Conservation (phyloP, 2,888 invertebrate species). For the Ischnura elegans region DNA sequence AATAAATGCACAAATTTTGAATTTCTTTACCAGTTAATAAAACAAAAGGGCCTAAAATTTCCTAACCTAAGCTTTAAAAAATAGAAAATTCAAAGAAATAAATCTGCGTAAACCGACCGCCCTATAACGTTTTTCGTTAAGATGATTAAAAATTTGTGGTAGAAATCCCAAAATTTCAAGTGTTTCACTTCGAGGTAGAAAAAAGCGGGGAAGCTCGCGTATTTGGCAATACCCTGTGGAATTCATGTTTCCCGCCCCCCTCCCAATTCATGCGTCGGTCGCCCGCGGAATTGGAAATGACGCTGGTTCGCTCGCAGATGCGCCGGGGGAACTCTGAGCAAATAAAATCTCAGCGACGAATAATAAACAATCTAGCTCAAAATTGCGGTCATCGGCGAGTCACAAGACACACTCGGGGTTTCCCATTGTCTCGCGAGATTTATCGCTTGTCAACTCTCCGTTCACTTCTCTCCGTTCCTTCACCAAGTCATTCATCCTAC, state of each 20-base stretch:
- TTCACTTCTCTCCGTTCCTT: neutral
- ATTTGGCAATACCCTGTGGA: neutral
- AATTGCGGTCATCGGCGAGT: conserved; percentile 35
- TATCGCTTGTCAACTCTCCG: neutral
- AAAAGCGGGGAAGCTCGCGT: no score
- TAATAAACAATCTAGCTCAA: conserved; percentile 7
- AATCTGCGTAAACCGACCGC: no score
- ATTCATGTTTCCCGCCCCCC: neutral
- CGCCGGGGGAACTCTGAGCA: neutral
- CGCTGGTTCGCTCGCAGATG: neutral
- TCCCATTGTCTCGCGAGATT: conserved; percentile 17
- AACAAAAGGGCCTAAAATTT: no score
- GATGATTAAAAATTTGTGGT: no score
- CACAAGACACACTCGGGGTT: conserved; percentile 20
- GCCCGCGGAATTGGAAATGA: conserved; percentile 20
- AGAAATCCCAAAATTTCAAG: no score
- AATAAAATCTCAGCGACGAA: conserved; percentile 18
- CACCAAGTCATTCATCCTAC: neutral
- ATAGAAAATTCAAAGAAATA: no score
- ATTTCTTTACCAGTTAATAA: no score
- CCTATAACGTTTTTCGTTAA: no score
- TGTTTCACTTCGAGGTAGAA: no score
- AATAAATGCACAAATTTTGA: no score
- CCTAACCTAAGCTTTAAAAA: no score
- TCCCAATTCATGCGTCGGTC: neutral